Percentiles rank a stretch among this genome's conserved stretches.
Conservation (phyloP, 2,888 invertebrate species). For the Cephus rjabovi region DNA sequence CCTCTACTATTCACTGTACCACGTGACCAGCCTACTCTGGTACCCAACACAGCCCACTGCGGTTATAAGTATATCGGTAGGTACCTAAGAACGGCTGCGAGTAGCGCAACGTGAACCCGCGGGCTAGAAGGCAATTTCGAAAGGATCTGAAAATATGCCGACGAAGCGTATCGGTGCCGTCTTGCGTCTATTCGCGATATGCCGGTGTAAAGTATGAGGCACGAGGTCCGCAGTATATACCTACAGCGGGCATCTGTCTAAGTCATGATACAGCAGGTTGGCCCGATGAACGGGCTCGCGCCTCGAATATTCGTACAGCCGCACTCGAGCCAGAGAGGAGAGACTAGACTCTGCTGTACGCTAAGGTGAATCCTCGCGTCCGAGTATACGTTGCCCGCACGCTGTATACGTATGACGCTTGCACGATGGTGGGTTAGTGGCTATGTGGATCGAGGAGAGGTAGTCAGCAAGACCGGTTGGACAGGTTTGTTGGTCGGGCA, state of each 20-base stretch:
- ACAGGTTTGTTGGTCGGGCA: constrained; percentile 61
- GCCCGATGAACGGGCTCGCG: neutral
- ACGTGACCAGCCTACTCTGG: neutral
- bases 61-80: neutral
- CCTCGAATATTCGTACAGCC: neutral
- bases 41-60: neutral
- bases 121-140: neutral
- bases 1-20: neutral
- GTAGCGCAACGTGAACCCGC: neutral
- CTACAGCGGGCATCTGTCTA: neutral
- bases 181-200: neutral
- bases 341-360: neutral
- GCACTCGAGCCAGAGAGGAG: neutral
- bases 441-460: constrained; percentile 23
- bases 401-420: constrained; percentile 2
- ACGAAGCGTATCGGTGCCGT: neutral
- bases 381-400: neutral
- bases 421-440: neutral
- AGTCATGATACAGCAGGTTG: neutral
- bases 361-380: neutral
- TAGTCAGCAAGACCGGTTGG: constrained; percentile 56
- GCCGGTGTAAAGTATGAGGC: neutral
- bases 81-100: neutral
- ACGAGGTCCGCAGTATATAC: neutral
- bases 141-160: neutral